Evolutionary conservation across 2,797 vertebrate species (phyloP).

Genomic region (Sebastes itinus): DNA sequence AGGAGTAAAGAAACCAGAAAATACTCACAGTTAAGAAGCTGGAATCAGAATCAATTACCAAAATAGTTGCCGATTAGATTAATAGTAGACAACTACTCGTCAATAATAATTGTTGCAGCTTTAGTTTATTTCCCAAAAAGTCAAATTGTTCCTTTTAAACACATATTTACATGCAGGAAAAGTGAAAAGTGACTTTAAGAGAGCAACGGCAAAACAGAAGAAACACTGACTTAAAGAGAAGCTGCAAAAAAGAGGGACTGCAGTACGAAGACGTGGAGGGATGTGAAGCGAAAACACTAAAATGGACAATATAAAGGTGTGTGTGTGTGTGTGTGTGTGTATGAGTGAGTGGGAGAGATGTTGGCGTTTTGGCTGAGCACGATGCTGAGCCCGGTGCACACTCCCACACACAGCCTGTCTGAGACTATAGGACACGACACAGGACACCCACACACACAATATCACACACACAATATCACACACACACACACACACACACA

Average conservation of each 20-base stretch:
- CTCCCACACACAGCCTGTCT: conserved; percentile 84
- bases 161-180: not conserved
- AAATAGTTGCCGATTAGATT: no score
- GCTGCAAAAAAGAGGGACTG: not conserved
- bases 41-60: no score
- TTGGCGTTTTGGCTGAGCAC: conserved; percentile 78
- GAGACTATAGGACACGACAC: conserved; percentile 75
- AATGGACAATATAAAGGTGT: conserved; percentile 27
- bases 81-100: no score
- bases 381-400: conserved; percentile 74
- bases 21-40: no score
- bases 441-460: conserved; percentile 36
- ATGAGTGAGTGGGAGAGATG: conserved; percentile 63
- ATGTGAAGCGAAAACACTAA: conserved; percentile 21
- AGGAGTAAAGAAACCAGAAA: no score
- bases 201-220: not conserved
- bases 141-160: not conserved
- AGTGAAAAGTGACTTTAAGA: not conserved
- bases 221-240: not conserved
- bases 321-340: conserved; percentile 7
- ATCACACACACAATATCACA: conserved; percentile 65
- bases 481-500: conserved; percentile 59
- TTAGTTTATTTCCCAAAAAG: not conserved
- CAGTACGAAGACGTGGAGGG: not conserved
- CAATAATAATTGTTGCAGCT: no score